phyloP scores from a whole-genome alignment of 1,140 invertebrate genomes.

The Drosophila orosa region DNA sequence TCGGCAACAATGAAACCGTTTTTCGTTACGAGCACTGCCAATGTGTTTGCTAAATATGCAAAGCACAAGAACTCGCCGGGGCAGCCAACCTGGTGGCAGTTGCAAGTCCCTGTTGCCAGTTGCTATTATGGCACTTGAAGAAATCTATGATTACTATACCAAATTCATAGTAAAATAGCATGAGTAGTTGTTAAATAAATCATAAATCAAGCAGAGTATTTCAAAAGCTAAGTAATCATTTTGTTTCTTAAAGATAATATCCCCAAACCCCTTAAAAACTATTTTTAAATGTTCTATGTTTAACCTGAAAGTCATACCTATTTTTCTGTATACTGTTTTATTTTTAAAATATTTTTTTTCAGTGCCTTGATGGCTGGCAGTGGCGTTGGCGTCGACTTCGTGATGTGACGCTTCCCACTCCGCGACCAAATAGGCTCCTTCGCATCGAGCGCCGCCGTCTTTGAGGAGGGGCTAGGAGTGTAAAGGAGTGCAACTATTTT shows the following conservation, averaged over 20 bases:
- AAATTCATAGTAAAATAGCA: neutral
- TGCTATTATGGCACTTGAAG: slow-evolving; percentile 29
- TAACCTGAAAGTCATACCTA: accelerated
- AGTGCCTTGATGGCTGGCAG: slow-evolving; percentile 10
- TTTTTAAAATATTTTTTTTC: neutral
- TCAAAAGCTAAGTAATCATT: neutral
- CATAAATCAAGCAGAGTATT: accelerated
- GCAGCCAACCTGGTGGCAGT: slow-evolving; percentile 56
- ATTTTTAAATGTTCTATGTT: neutral
- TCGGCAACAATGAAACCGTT: slow-evolving; percentile 82
- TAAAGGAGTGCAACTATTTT: slow-evolving; percentile 75
- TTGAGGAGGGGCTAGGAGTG: slow-evolving; percentile 32
- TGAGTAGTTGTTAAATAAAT: no score
- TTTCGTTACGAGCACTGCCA: slow-evolving; percentile 77
- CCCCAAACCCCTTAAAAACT: neutral
- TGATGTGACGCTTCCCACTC: slow-evolving; percentile 78
- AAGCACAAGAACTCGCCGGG: slow-evolving; percentile 62
- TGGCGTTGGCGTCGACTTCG: slow-evolving; percentile 76
- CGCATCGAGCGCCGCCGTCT: slow-evolving; percentile 43
- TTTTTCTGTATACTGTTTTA: neutral
- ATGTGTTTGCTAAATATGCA: slow-evolving; percentile 82
- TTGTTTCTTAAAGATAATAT: neutral
- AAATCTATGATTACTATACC: neutral
- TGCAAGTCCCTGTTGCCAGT: slow-evolving; percentile 40
- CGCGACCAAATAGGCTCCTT: slow-evolving; percentile 38